Base-by-base conservation (phyloP, 2,888 invertebrate genomes). In the Ellobium chinense region DNA sequence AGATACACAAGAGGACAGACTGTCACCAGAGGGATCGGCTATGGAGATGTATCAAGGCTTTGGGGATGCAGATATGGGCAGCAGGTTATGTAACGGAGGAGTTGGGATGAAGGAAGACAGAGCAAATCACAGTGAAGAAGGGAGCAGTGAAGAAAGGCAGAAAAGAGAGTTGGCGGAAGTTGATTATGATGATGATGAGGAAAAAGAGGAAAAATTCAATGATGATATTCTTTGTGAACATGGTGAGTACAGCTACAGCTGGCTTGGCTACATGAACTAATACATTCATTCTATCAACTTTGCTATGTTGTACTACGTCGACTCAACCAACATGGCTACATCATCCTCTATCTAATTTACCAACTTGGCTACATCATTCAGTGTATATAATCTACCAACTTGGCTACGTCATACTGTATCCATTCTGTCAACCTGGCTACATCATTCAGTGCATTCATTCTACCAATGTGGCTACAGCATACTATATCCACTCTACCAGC, bases 191-290 rank as follows among this genome's bases (percentile, higher is more conserved):
- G 58, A 85, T 54, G 84, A 77, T n/a, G 58, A 70, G 31, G 82
- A 77, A 21, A 36, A 39, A 12, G 78, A 77, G 68, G 83, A 80
- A 27, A 92, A 92, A 74, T 94, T 95, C 85, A 95, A 95, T 88
- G 94, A 94, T 86, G 95, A 95, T 85, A 90, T 95, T 27, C 88
- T 94, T 14, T 95, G 95, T 90, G 92, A 91, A 7, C 95, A 95
- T 89, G 92, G 93, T 92, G 87, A 88, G 89, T 89, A 31, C 46
- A n/a, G n/a, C n/a, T n/a, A n/a, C n/a, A n/a, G n/a, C n/a, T n/a
- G n/a, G n/a, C n/a, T n/a, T n/a, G n/a, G n/a, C n/a, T n/a, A n/a
- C n/a, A n/a, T n/a, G n/a, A n/a, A n/a, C n/a, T n/a, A n/a, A n/a
- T n/a, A n/a, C n/a, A n/a, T n/a, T n/a, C n/a, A n/a, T n/a, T n/a